These are phyloP conservation scores for Phrixothrix hirtus DNA, from an alignment of 2,888 invertebrate genomes.

Conservation along the genomic window DNA sequence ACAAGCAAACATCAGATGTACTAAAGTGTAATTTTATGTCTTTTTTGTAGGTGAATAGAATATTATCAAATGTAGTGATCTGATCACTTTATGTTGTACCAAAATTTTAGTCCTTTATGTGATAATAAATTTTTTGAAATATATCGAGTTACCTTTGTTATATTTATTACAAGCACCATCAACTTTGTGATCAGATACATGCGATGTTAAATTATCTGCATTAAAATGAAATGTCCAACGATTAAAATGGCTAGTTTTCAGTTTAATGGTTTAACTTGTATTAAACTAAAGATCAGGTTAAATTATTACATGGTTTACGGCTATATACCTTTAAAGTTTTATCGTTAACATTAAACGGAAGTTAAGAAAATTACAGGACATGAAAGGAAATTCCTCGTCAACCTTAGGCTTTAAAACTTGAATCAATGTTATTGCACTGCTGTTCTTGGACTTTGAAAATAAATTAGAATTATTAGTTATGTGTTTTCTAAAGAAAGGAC, in stretches of 20 bases:
- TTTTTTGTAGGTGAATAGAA: neutral
- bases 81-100: too few species aligned
- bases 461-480: too few species aligned
- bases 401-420: neutral
- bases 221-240: neutral
- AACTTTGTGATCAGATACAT: neutral
- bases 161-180: neutral
- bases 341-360: slow-evolving; percentile 1
- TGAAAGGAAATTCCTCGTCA: slow-evolving; percentile 1
- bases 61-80: too few species aligned
- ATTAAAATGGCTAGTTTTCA: too few species aligned
- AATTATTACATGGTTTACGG: neutral
- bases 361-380: slow-evolving; percentile 1
- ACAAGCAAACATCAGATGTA: neutral
- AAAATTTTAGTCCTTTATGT: too few species aligned
- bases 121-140: too few species aligned
- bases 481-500: too few species aligned
- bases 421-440: neutral
- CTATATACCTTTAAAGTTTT: neutral
- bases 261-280: too few species aligned
- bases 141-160: too few species aligned
- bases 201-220: neutral
- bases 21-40: neutral
- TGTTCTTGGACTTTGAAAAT: too few species aligned
- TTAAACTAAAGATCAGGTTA: neutral